Conservation (phyloP, 2,888 invertebrate genomes). For the Pecten maximus region DNA sequence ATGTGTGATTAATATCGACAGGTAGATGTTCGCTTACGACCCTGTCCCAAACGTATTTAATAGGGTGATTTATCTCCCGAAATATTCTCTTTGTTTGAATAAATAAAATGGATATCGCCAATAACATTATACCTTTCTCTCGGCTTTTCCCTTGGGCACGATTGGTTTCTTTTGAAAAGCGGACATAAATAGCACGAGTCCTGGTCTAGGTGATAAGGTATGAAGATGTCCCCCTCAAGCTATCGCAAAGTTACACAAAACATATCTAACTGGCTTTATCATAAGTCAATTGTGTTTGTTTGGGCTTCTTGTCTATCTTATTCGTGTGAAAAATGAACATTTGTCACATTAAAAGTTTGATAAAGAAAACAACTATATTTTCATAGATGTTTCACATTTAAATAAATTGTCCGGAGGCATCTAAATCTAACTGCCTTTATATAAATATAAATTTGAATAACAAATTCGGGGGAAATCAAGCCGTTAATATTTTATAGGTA, state of each 20-base stretch:
- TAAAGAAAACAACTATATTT: neutral
- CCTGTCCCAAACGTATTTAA: neutral
- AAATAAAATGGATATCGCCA: neutral
- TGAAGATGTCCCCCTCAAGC: neutral
- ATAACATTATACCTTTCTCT: neutral
- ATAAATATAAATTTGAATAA: neutral
- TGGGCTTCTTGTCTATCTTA: conserved; percentile 8
- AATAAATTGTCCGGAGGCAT: neutral
- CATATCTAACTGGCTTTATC: neutral
- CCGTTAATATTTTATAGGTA: no score
- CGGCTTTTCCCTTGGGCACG: neutral
- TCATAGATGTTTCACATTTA: neutral
- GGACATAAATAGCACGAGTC: neutral
- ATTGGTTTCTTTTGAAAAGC: conserved; percentile 23
- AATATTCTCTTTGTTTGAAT: conserved; percentile 17
- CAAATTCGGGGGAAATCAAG: neutral
- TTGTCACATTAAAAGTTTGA: conserved; percentile 32
- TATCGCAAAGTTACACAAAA: neutral
- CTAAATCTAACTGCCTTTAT: neutral
- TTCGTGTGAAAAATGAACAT: conserved; percentile 30
- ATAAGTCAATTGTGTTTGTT: conserved; percentile 28
- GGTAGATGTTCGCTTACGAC: neutral
- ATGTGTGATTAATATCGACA: neutral
- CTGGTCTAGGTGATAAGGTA: neutral
- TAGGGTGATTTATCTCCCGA: neutral